A percentile compares a stretch with the other conserved stretches of the same genome.
phyloP scores from a whole-genome alignment of 64 coral and sea anemone genomes.

The Dendrophyllia cribrosa region DNA sequence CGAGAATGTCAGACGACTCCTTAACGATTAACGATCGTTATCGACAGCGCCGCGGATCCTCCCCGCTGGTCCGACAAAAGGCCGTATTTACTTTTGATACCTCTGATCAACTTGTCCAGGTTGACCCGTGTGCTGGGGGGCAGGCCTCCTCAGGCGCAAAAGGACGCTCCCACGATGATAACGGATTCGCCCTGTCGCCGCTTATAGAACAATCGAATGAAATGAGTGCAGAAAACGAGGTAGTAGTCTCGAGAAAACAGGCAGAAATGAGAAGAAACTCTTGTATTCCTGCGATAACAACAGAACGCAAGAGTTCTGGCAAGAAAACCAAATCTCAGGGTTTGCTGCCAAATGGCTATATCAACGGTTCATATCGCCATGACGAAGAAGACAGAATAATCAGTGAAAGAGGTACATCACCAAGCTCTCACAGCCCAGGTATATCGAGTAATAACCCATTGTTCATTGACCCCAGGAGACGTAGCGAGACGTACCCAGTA shows the following conservation, averaged over 20 bases:
- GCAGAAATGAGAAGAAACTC: conserved; percentile 29
- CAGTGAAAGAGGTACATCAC: background rate
- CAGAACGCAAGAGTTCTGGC: conserved; percentile 63
- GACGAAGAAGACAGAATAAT: conserved; percentile 69
- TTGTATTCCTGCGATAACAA: conserved; percentile 54
- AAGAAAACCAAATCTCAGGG: conserved; percentile 22
- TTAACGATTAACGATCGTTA: conserved; percentile 60
- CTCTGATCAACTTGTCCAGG: conserved; percentile 48
- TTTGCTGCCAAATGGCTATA: conserved; percentile 51
- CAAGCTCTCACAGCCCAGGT: background rate
- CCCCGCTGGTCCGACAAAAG: conserved; percentile 84
- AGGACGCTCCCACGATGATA: background rate
- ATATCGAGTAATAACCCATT: background rate
- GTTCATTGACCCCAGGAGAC: background rate
- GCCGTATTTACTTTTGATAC: conserved; percentile 93
- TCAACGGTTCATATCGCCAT: conserved; percentile 73
- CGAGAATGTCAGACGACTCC: conserved; percentile 80
- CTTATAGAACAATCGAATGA: conserved; percentile 36
- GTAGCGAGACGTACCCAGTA: background rate
- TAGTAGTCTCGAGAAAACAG: conserved; percentile 17
- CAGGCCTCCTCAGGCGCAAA: background rate
- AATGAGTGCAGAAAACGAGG: conserved; percentile 34
- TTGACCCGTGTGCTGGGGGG: conserved; percentile 20
- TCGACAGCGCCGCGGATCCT: conserved; percentile 83
- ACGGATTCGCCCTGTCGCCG: conserved; percentile 27